These are phyloP conservation scores for Hydrotaea cyrtoneurina DNA, from an alignment of 2,888 invertebrate species.

Conservation along the genomic window DNA sequence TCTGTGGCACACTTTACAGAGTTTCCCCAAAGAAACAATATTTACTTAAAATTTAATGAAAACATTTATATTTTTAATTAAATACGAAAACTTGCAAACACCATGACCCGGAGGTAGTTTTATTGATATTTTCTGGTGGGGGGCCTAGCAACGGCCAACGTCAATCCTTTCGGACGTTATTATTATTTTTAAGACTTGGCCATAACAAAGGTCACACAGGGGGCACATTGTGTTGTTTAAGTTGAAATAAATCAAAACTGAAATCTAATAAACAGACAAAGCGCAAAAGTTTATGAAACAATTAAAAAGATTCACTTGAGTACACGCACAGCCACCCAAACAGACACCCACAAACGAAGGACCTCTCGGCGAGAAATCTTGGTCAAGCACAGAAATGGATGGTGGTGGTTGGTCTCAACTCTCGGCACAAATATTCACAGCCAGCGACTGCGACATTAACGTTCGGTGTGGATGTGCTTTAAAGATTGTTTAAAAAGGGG, in stretches of 20 bases:
- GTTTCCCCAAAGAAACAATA: constrained; percentile 8
- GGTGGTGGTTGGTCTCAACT: neutral
- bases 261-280: constrained; percentile 58
- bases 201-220: neutral
- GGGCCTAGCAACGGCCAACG: neutral
- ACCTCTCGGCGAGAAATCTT: neutral
- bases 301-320: constrained; percentile 52
- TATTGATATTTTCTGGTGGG: neutral
- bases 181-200: neutral
- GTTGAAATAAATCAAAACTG: constrained; percentile 48
- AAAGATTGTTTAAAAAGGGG: neutral
- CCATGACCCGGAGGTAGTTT: neutral
- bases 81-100: constrained; percentile 1
- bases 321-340: neutral
- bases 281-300: constrained; percentile 59
- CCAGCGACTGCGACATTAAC: neutral
- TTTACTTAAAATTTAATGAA: constrained; percentile 12
- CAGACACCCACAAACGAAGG: neutral
- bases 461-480: neutral
- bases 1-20: neutral
- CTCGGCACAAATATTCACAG: neutral
- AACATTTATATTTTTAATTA: constrained; percentile 15
- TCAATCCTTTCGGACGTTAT: neutral
- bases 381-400: neutral
- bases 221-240: neutral